Evolutionary conservation across 2,797 vertebrate genomes (phyloP).

Genomic region (Lates japonicus): DNA sequence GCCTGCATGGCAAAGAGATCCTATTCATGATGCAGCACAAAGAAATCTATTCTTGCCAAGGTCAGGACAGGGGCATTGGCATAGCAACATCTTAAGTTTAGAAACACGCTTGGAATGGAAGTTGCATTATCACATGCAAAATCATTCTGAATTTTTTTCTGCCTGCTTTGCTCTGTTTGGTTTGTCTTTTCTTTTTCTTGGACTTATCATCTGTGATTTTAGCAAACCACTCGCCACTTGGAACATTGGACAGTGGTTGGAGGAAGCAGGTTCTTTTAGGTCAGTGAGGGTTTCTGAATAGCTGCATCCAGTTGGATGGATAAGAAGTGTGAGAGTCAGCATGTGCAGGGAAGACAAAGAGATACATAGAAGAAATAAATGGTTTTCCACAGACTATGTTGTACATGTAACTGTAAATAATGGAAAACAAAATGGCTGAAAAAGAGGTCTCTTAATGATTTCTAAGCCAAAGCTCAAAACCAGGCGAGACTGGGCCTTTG

Average conservation of each 20-base stretch:
- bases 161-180: neutral
- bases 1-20: slow-evolving; percentile 21
- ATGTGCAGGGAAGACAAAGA: neutral
- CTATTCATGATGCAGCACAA: slow-evolving; percentile 52
- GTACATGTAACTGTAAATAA: neutral
- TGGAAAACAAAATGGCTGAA: neutral
- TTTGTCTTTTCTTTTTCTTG: neutral
- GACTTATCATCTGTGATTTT: slow-evolving; percentile 39
- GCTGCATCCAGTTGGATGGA: slow-evolving; percentile 8
- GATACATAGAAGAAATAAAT: slow-evolving; percentile 16
- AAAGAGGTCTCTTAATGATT: slow-evolving; percentile 5
- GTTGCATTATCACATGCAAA: slow-evolving; percentile 1
- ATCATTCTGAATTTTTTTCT: slow-evolving; percentile 22
- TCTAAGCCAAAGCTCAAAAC: neutral
- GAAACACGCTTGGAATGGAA: slow-evolving; percentile 12
- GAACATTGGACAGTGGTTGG: slow-evolving; percentile 35
- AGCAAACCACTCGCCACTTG: slow-evolving; percentile 14
- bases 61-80: slow-evolving; percentile 34
- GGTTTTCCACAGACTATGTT: slow-evolving; percentile 7
- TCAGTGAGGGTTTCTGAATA: slow-evolving; percentile 33
- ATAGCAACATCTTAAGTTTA: slow-evolving; percentile 53
- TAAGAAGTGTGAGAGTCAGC: neutral
- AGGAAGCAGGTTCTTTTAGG: slow-evolving; percentile 34
- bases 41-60: slow-evolving; percentile 41
- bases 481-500: neutral